phyloP scores from a whole-genome alignment of 1,140 invertebrate genomes.

The Microvelia longipes region DNA sequence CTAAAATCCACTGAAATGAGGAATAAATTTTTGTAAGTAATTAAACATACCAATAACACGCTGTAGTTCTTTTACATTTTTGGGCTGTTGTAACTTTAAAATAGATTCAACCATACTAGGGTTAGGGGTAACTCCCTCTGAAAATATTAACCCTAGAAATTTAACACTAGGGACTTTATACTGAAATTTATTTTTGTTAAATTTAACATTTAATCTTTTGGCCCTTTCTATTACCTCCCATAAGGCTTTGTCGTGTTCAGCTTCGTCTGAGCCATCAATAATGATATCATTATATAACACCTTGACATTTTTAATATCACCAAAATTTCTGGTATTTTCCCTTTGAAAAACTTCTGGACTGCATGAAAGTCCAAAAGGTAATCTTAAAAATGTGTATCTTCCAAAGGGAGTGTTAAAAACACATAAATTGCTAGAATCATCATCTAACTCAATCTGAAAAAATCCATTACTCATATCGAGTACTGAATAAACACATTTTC shows the following conservation, averaged over 20 bases:
- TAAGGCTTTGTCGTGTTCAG: slow-evolving; percentile 21
- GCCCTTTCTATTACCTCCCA: slow-evolving; percentile 23
- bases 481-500: slow-evolving; percentile 5
- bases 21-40: slow-evolving; percentile 29
- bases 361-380: slow-evolving; percentile 15
- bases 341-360: slow-evolving; percentile 15
- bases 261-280: slow-evolving; percentile 16
- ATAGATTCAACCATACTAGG: slow-evolving; percentile 28
- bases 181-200: slow-evolving; percentile 30
- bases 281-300: slow-evolving; percentile 28
- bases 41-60: slow-evolving; percentile 28
- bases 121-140: slow-evolving; percentile 27
- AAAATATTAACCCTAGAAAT: slow-evolving; percentile 28
- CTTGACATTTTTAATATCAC: slow-evolving; percentile 11
- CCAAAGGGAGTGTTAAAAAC: slow-evolving; percentile 3
- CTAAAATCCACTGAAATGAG: slow-evolving; percentile 2
- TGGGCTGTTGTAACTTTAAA: slow-evolving; percentile 24
- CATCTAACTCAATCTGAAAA: slow-evolving; percentile 2
- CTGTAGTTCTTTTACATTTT: slow-evolving; percentile 26
- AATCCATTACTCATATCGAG: slow-evolving; percentile 6
- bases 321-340: slow-evolving; percentile 15
- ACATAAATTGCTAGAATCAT: slow-evolving; percentile 3
- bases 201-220: slow-evolving; percentile 26
- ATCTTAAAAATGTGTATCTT: slow-evolving; percentile 11
- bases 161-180: slow-evolving; percentile 18